Conservation (phyloP, 2,888 invertebrate genomes). For the Invenusta paracnida region DNA sequence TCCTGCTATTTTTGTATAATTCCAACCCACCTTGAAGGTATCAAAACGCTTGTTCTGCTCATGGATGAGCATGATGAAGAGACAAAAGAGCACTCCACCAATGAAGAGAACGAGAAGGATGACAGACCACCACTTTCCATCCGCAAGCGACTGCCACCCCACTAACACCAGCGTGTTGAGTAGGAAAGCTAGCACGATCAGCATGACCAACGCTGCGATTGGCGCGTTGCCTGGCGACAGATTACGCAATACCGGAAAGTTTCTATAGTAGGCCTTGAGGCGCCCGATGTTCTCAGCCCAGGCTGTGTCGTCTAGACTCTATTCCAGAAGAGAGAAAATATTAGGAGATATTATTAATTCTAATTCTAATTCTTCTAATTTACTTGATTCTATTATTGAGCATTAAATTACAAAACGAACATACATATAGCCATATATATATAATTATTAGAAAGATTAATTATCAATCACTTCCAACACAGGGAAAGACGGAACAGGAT, state of each 20-base stretch:
- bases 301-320: neutral
- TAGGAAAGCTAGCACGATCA: conserved; percentile 60
- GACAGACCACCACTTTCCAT: conserved; percentile 70
- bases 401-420: too few relatives aligned
- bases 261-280: conserved; percentile 68
- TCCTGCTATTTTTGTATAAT: too few relatives aligned
- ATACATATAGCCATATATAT: too few relatives aligned
- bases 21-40: conserved; percentile 59
- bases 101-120: conserved; percentile 60
- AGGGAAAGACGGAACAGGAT: too few relatives aligned
- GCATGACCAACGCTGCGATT: conserved; percentile 70
- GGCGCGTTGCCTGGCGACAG: conserved; percentile 74
- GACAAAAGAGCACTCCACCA: conserved; percentile 51
- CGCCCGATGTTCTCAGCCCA: conserved; percentile 66
- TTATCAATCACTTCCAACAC: too few relatives aligned
- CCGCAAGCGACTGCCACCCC: conserved; percentile 62
- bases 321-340: neutral
- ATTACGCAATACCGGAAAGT: conserved; percentile 72
- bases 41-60: conserved; percentile 59
- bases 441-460: too few relatives aligned
- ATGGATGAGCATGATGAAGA: conserved; percentile 57
- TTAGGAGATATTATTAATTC: too few relatives aligned
- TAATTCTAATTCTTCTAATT: too few relatives aligned
- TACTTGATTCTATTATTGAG: too few relatives aligned
- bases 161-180: conserved; percentile 66